Base-by-base conservation (phyloP, 2,888 invertebrate genomes). In the Heliconius ethilla region DNA sequence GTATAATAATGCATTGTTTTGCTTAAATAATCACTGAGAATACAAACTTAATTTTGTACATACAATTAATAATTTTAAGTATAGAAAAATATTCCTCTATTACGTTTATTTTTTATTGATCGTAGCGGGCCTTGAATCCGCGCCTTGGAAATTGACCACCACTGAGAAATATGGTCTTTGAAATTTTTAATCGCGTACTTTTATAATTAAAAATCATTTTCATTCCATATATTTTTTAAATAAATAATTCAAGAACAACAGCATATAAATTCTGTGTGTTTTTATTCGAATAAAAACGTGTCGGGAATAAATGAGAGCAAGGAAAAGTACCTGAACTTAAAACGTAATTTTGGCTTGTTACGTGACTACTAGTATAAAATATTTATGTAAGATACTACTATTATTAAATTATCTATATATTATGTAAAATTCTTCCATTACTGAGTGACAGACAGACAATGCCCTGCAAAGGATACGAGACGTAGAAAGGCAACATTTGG, bases 211-310 rank as follows among this genome's bases (percentile, higher is more conserved):
- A 76, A 65, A 62, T n/a, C 22, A 69, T 33, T n/a, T 70, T 45
- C 29, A 63, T n/a, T 70, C 33, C 51, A 62, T 51, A 51, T 70
- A 0, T 55, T 59, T n/a, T 55, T 55, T 10, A 22, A 76, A 63
- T 18, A n/a, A 65, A 65, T 37, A 45, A 65, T 40, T 22, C n/a
- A 27, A 25, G 55, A 45, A 75, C 22, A 79, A 77, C 79, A 77
- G n/a, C 70, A 66, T 75, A 75, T 66, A 73, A 79, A 75, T 77
- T 51, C 22, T 66, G 40, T 13, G 18, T 37, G 27, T 79, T 79
- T 79, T 75, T 75, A 75, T 77, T 77, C 65, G 45, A 55, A 74
- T 29, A 77, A 70, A 70, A 78, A 70, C 77, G 74, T 79, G 65
- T 62, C 37, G 27, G 2, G 77, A 79, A 77, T 77, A 29, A n/a